These are phyloP conservation scores for Tragopan temminckii DNA, from an alignment of 2,797 vertebrate genomes.

Conservation along the genomic window DNA sequence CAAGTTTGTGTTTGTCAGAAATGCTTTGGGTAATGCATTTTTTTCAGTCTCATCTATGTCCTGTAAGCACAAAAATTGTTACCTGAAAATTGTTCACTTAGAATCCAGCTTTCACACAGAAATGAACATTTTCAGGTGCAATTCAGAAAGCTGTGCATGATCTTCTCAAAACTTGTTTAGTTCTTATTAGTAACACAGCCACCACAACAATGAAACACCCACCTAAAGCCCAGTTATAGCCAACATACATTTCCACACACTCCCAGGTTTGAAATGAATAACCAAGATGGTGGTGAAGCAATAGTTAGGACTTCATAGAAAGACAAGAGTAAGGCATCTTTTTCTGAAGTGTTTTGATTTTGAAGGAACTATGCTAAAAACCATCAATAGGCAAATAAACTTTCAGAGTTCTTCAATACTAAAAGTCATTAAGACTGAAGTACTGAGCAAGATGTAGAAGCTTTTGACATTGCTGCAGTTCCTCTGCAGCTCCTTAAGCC, in stretches of 20 bases:
- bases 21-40: background rate
- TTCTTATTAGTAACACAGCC: background rate
- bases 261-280: background rate
- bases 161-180: background rate
- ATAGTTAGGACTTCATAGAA: background rate
- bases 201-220: background rate
- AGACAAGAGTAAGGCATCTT: background rate
- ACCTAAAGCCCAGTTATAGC: background rate
- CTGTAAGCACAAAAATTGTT: background rate
- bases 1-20: background rate
- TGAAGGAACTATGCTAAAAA: constrained; percentile 16
- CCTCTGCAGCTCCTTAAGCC: constrained; percentile 52
- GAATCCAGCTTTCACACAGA: background rate
- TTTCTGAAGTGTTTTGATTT: background rate
- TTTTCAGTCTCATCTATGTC: background rate
- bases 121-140: background rate
- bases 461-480: constrained; percentile 30
- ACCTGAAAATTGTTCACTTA: background rate
- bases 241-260: background rate
- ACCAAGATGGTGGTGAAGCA: background rate
- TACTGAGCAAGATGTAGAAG: constrained; percentile 31
- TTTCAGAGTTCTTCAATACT: constrained; percentile 21
- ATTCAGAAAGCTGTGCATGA: background rate
- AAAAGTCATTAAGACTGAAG: constrained; percentile 45
- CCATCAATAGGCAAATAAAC: constrained; percentile 38